Evolutionary conservation across 2,113 vertebrate genomes (phyloP).

Genomic region (Clinocottus analis): DNA sequence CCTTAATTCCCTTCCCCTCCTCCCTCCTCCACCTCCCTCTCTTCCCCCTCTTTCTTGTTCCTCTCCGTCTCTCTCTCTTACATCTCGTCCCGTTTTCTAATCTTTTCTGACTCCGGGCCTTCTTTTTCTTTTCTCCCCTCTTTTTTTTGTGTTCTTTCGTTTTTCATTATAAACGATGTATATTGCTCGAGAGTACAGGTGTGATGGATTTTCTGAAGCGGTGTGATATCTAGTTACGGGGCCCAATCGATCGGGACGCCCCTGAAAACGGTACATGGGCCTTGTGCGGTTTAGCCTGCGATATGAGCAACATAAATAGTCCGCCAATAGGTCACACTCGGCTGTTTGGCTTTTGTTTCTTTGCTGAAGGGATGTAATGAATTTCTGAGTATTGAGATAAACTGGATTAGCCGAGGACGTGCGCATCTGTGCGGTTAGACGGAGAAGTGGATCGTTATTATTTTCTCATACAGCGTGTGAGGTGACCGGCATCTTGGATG

Average conservation of each 20-base stretch:
- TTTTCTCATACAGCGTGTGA: not conserved
- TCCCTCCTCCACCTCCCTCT: slow-evolving; percentile 36
- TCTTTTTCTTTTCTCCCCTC: not conserved
- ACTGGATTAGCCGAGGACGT: slow-evolving; percentile 22
- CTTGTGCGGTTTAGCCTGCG: slow-evolving; percentile 23
- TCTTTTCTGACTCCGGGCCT: slow-evolving; percentile 61
- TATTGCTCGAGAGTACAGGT: slow-evolving; percentile 39
- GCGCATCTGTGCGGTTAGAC: not conserved
- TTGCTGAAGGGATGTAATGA: slow-evolving; percentile 30
- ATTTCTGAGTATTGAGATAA: slow-evolving; percentile 41
- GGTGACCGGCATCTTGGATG: slow-evolving; percentile 12
- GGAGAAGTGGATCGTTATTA: not conserved
- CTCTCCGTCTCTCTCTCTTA: not conserved
- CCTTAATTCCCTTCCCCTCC: slow-evolving; percentile 70
- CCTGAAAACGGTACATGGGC: slow-evolving; percentile 54
- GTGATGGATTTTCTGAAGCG: slow-evolving; percentile 62
- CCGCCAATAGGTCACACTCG: slow-evolving; percentile 49
- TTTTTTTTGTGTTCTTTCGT: not conserved
- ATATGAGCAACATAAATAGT: slow-evolving; percentile 42
- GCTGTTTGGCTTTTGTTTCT: slow-evolving; percentile 47
- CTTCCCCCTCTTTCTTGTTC: not conserved
- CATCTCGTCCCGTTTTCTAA: slow-evolving; percentile 55
- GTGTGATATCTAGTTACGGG: slow-evolving; percentile 67
- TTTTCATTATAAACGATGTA: slow-evolving; percentile 53
- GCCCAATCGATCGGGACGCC: slow-evolving; percentile 53